These are phyloP conservation scores for Orycteropus afer DNA, from an alignment of 2,113 vertebrate genomes.

Conservation along the genomic window DNA sequence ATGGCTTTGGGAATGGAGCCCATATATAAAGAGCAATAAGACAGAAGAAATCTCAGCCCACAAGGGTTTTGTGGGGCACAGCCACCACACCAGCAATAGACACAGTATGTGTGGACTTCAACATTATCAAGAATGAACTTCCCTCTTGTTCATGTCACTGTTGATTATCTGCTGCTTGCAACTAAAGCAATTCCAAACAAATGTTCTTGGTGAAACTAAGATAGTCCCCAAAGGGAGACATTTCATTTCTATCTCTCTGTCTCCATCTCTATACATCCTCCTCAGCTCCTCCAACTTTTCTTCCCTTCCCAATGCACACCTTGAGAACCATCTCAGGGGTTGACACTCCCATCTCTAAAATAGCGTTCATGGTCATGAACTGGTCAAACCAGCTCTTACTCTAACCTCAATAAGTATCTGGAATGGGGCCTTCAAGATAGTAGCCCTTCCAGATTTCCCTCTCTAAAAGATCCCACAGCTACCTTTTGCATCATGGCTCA, in stretches of 20 bases:
- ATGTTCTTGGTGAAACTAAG: background rate
- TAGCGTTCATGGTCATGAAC: background rate
- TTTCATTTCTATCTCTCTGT: background rate
- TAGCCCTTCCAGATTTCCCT: background rate
- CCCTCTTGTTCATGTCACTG: background rate
- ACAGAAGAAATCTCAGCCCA: background rate
- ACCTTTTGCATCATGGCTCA: no score
- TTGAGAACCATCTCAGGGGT: background rate
- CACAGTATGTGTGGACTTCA: background rate
- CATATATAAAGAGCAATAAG: no score
- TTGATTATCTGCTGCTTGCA: background rate
- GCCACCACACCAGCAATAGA: background rate
- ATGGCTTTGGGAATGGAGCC: background rate
- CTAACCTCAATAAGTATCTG: background rate
- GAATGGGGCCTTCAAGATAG: background rate
- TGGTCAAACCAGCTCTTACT: background rate
- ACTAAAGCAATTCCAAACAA: background rate
- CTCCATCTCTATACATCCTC: background rate
- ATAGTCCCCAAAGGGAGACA: background rate
- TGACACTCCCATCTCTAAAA: background rate
- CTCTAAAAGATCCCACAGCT: background rate
- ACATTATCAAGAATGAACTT: background rate
- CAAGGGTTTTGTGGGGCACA: background rate
- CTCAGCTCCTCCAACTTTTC: no score
- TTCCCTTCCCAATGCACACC: background rate